Evolutionary conservation across 1,140 invertebrate species (phyloP), one percentile per base, ranked within the genome.

Genomic region (Solen grandis): DNA sequence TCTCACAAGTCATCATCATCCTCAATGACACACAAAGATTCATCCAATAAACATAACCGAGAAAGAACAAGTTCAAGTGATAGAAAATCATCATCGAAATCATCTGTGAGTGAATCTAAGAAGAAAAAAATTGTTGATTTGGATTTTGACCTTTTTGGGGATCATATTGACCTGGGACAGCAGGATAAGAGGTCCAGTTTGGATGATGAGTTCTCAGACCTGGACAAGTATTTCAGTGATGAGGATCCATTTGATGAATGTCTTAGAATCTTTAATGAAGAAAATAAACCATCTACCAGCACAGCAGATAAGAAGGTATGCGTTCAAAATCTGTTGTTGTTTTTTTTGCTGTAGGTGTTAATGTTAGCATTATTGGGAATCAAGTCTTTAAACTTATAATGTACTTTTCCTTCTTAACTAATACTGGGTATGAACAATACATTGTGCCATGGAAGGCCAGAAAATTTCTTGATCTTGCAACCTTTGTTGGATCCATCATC

Each of bases 261-360:
- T 87, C 92, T 95, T 69, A 95, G 94, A 89, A 96, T 96, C 81
- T 96, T 95, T 85, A 94, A 95, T 91, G 94, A 94, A 81, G 74
- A 55, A 22, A 76, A 79, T 65, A 66, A 52, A 55, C 33, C 38
- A 54, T 60, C 68, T 8, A 31, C 68, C 38, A 59, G 46, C 22
- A 35, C 62, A 54, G 60, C 38, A 50, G 77, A 79, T 16, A 81
- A 74, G 70, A 87, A 86, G 83, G 85, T 85, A 78, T 33, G 55
- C 5, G 41, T 65, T 63, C 36, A 13, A 29, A 19, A 70, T 16
- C 36, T 52, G 1, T 33, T 79, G 10, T 50, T 27, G 46, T 50
- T 63, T 36, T n/a, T n/a, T n/a, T n/a, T n/a, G n/a, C n/a, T n/a
- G n/a, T n/a, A n/a, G n/a, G n/a, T n/a, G n/a, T n/a, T n/a, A n/a